Percentiles rank a stretch among this genome's conserved stretches.
phyloP scores from a whole-genome alignment of 2,113 vertebrate species.

The Spizaetus ornatus region DNA sequence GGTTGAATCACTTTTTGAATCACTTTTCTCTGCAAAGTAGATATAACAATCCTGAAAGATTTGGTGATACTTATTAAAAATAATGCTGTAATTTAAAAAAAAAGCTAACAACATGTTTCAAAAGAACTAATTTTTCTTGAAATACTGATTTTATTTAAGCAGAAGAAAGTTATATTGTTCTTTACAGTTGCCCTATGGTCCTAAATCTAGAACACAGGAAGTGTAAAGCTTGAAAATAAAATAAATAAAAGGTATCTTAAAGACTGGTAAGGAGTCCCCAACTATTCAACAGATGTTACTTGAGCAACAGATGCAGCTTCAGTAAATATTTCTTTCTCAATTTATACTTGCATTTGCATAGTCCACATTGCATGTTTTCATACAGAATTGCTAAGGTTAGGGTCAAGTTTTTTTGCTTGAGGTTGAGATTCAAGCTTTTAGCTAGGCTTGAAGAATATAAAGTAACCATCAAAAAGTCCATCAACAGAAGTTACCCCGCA shows the following conservation, averaged over 20 bases:
- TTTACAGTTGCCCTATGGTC: background rate
- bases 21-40: constrained; percentile 57
- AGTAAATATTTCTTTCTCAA: background rate
- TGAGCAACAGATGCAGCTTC: background rate
- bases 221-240: background rate
- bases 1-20: constrained; percentile 59
- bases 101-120: constrained; percentile 3
- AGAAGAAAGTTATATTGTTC: background rate
- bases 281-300: background rate
- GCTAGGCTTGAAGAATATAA: background rate
- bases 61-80: constrained; percentile 33
- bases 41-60: constrained; percentile 36
- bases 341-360: background rate
- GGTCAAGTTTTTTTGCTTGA: background rate
- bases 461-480: background rate
- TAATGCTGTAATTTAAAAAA: background rate
- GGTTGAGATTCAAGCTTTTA: background rate
- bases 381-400: background rate
- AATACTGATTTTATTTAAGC: background rate
- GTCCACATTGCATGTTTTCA: background rate
- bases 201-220: background rate
- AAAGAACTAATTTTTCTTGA: background rate
- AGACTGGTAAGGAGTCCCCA: background rate
- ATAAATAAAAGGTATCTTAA: background rate
- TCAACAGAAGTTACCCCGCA: background rate